Conservation (phyloP, 2,113 vertebrate species). For the Pedionomus torquatus region DNA sequence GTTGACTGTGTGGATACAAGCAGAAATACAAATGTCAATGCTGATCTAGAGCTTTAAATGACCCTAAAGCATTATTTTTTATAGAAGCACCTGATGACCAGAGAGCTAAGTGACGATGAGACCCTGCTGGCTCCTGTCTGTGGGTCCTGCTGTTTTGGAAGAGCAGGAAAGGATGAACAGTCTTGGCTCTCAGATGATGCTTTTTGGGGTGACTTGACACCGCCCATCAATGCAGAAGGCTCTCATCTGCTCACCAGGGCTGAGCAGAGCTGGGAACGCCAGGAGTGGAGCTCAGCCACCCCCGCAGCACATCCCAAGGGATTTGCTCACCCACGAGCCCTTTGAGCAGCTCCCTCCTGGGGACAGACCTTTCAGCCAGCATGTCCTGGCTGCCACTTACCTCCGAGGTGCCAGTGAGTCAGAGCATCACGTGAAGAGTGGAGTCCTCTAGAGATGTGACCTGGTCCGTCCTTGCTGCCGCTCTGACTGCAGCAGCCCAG, state of each 20-base stretch:
- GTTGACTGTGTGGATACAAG: neutral
- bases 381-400: neutral
- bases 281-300: neutral
- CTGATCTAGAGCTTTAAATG: neutral
- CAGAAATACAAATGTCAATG: neutral
- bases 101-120: neutral
- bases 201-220: neutral
- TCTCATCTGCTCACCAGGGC: neutral
- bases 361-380: neutral
- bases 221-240: neutral
- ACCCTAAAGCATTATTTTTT: neutral
- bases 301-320: accelerated
- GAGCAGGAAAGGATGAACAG: neutral
- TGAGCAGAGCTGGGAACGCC: accelerated
- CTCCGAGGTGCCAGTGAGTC: neutral
- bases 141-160: neutral
- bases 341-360: neutral
- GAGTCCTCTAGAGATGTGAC: neutral
- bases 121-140: neutral
- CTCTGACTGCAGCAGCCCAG: accelerated
- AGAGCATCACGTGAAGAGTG: accelerated
- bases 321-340: accelerated
- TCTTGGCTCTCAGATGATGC: neutral
- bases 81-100: neutral
- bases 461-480: accelerated